Conservation (phyloP, 2,888 invertebrate genomes). For the Epiblema foenella region DNA sequence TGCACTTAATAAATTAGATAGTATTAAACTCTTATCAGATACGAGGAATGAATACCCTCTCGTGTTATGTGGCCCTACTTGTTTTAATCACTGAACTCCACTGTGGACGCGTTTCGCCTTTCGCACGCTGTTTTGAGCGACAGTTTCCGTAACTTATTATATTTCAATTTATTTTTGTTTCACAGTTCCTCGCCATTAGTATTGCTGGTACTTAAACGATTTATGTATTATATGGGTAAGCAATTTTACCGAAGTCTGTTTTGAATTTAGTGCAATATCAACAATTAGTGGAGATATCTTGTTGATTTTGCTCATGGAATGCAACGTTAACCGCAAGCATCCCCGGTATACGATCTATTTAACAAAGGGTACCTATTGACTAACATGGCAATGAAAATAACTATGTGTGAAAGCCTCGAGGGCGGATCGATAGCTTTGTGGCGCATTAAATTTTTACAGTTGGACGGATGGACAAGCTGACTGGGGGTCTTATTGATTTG, state of each 20-base stretch:
- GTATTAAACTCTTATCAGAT: too few relatives aligned
- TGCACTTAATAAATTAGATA: too few relatives aligned
- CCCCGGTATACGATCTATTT: background rate
- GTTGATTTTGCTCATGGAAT: background rate
- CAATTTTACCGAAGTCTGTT: background rate
- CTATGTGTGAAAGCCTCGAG: conserved; percentile 48
- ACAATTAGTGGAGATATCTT: background rate
- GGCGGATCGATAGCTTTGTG: conserved; percentile 61
- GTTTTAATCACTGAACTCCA: too few relatives aligned
- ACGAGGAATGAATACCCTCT: too few relatives aligned
- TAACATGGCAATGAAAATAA: conserved; percentile 41
- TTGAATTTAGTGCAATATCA: background rate
- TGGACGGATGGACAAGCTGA: conserved; percentile 55
- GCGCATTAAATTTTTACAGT: conserved; percentile 69
- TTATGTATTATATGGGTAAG: too few relatives aligned
- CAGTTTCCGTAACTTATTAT: too few relatives aligned
- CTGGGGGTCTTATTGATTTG: conserved; percentile 63
- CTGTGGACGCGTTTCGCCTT: too few relatives aligned
- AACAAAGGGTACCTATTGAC: background rate
- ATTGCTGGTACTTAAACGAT: too few relatives aligned
- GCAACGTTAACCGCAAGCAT: background rate
- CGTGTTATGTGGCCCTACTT: too few relatives aligned
- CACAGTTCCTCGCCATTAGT: too few relatives aligned
- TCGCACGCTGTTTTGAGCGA: too few relatives aligned
- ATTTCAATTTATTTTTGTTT: too few relatives aligned